A percentile compares a stretch with the other conserved stretches of the same genome.
These are phyloP conservation scores for Neomonachus schauinslandi DNA, from an alignment of 2,113 vertebrate genomes.

Conservation along the genomic window DNA sequence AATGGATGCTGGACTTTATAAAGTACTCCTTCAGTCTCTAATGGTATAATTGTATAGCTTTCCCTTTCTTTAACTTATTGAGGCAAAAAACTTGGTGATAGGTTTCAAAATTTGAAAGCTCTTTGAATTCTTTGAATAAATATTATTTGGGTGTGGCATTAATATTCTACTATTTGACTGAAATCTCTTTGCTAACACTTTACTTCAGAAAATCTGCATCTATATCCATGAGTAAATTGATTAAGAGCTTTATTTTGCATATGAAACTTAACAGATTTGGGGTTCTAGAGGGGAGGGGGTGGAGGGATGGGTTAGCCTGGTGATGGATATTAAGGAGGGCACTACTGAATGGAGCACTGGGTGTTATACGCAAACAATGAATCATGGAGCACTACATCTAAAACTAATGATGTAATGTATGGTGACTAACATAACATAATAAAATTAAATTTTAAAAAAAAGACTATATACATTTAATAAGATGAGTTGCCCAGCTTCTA, in stretches of 20 bases:
- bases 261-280: not conserved
- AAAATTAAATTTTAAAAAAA: not conserved
- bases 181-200: not conserved
- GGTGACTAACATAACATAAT: too few species aligned
- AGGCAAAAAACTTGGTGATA: not conserved
- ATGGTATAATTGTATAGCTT: not conserved
- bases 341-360: too few species aligned
- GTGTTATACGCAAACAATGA: too few species aligned
- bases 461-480: not conserved
- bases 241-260: not conserved
- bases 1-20: not conserved
- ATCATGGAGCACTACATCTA: too few species aligned
- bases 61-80: not conserved
- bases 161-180: not conserved
- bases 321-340: too few species aligned
- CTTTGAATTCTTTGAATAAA: not conserved
- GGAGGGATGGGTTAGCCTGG: too few species aligned
- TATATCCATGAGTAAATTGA: not conserved
- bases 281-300: too few species aligned
- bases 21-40: not conserved
- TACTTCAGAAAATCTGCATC: slow-evolving; percentile 7
- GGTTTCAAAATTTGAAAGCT: slow-evolving; percentile 25
- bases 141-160: not conserved
- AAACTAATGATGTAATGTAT: too few species aligned
- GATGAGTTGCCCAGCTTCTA: not conserved